Percentiles rank a stretch among this genome's conserved stretches.
Evolutionary conservation across 2,888 invertebrate genomes (phyloP).

Genomic region (Rotaria macrura): DNA sequence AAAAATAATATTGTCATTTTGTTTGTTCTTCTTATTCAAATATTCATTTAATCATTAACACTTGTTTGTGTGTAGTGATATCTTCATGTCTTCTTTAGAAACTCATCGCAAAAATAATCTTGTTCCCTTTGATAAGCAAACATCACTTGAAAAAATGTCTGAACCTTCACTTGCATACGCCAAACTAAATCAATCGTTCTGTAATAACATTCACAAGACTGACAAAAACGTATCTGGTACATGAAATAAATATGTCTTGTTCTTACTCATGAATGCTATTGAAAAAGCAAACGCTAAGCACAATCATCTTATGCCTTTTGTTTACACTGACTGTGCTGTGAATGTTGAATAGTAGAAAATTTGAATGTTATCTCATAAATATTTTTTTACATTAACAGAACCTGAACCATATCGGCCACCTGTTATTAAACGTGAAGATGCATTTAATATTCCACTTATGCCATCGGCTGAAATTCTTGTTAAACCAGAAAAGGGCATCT

Average conservation of each 20-base stretch:
- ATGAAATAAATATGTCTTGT: neutral
- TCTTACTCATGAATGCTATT: neutral
- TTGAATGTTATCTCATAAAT: neutral
- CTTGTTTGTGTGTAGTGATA: neutral
- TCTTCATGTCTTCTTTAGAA: neutral
- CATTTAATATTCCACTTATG: slow-evolving; percentile 71
- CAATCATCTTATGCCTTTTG: too few species aligned
- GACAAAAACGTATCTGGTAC: neutral
- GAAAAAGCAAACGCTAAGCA: too few species aligned
- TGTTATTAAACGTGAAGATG: slow-evolving; percentile 56
- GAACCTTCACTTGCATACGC: neutral
- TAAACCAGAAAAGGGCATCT: slow-evolving; percentile 66
- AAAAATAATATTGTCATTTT: too few species aligned
- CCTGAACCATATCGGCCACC: slow-evolving; percentile 88
- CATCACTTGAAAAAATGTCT: neutral
- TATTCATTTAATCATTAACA: neutral
- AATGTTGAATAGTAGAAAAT: too few species aligned
- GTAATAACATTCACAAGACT: neutral
- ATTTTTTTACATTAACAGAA: slow-evolving; percentile 43
- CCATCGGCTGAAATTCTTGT: slow-evolving; percentile 63
- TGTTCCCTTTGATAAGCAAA: neutral
- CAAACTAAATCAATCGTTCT: neutral
- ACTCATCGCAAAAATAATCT: neutral
- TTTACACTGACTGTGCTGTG: too few species aligned
- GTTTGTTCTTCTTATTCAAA: neutral